A percentile compares a stretch with the other conserved stretches of the same genome.
phyloP scores from a whole-genome alignment of 2,888 invertebrate species.

The Parthenolecanium corni region DNA sequence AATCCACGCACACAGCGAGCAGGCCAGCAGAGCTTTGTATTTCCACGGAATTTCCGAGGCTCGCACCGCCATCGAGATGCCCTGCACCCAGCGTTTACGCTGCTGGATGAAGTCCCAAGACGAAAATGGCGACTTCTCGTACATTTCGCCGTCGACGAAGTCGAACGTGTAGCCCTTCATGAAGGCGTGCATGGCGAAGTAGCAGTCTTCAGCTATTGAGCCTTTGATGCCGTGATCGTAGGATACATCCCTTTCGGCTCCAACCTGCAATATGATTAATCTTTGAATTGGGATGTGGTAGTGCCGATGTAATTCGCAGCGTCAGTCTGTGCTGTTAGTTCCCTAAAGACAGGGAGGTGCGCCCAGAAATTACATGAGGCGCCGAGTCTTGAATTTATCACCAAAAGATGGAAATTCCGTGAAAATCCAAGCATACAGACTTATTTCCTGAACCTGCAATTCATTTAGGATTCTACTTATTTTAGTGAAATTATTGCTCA shows the following conservation, averaged over 20 bases:
- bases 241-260: conserved; percentile 76
- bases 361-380: too few relatives aligned
- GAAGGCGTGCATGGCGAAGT: conserved; percentile 90
- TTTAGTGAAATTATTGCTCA: too few relatives aligned
- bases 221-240: conserved; percentile 94
- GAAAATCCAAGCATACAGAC: too few relatives aligned
- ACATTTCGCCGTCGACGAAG: conserved; percentile 96
- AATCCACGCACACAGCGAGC: conserved; percentile 91
- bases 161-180: conserved; percentile 81
- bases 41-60: conserved; percentile 66
- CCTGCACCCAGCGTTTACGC: conserved; percentile 88
- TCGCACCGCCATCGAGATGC: conserved; percentile 76
- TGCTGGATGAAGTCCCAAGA: conserved; percentile 91
- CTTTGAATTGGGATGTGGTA: too few relatives aligned
- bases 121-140: conserved; percentile 94
- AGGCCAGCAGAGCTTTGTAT: conserved; percentile 67
- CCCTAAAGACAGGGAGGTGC: too few relatives aligned
- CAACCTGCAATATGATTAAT: too few relatives aligned
- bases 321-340: too few relatives aligned
- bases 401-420: too few relatives aligned
- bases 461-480: too few relatives aligned
- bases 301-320: too few relatives aligned
- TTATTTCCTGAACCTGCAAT: too few relatives aligned
- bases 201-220: conserved; percentile 95
- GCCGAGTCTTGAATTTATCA: too few relatives aligned